Evolutionary conservation across 1,140 invertebrate genomes (phyloP).

Genomic region (Drosophila parvula): DNA sequence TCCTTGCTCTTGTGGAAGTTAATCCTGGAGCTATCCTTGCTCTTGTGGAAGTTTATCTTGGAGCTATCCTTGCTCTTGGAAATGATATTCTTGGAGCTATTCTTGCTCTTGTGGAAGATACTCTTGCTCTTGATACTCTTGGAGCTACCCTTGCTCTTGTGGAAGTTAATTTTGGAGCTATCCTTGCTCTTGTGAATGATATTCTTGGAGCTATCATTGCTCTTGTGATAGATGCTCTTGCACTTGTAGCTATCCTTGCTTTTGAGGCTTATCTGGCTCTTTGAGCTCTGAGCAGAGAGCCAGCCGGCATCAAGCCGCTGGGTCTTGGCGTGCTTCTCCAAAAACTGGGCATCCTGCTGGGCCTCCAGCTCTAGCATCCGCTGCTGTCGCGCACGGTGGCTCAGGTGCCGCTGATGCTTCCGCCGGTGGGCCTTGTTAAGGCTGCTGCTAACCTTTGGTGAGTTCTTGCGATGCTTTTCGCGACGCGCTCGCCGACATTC

Average conservation of each 20-base stretch:
- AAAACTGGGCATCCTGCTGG: constrained; percentile 46
- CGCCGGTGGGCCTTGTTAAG: constrained; percentile 18
- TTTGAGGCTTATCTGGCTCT: neutral
- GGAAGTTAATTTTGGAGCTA: no score
- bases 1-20: neutral
- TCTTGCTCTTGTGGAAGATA: no score
- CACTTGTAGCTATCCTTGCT: neutral
- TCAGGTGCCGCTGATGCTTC: constrained; percentile 13
- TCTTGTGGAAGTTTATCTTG: no score
- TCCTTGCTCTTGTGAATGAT: no score
- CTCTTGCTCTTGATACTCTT: no score
- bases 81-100: no score
- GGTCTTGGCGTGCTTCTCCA: constrained; percentile 31
- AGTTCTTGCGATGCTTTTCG: constrained; percentile 1
- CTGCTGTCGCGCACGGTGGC: constrained; percentile 41
- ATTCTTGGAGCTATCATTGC: neutral
- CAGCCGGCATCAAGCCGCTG: constrained; percentile 21
- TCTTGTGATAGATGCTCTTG: neutral
- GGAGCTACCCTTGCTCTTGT: no score
- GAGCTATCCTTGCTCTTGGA: no score
- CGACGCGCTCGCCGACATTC: constrained; percentile 6
- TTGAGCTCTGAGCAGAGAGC: neutral
- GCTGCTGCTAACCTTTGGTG: constrained; percentile 14
- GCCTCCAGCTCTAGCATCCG: constrained; percentile 52
- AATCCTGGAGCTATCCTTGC: no score